phyloP scores from a whole-genome alignment of 1,140 invertebrate genomes.

The Calephelis nemesis region DNA sequence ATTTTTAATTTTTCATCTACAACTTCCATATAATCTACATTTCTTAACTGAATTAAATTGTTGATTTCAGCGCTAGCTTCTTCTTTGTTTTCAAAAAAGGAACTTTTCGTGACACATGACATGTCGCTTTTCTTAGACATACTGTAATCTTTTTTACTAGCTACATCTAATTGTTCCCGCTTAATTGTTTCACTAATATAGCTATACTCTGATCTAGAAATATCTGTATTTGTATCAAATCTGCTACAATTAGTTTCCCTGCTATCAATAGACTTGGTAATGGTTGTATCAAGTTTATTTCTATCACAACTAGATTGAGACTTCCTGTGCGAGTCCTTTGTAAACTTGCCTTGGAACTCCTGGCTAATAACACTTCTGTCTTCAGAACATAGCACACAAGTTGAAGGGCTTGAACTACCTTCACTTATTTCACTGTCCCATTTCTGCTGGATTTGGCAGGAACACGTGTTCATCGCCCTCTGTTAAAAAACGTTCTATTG shows the following conservation, averaged over 20 bases:
- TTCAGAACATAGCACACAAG: conserved; percentile 55
- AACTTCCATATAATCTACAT: conserved; percentile 57
- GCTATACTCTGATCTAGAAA: conserved; percentile 44
- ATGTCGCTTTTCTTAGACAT: conserved; percentile 40
- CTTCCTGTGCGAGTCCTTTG: conserved; percentile 31
- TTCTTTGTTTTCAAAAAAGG: conserved; percentile 49
- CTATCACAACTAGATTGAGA: conserved; percentile 21
- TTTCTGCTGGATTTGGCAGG: conserved; percentile 42
- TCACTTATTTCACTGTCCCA: conserved; percentile 43
- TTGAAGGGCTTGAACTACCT: conserved; percentile 56
- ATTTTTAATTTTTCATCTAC: conserved; percentile 57
- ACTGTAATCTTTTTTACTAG: conserved; percentile 38
- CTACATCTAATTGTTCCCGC: conserved; percentile 40
- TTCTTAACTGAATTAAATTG: conserved; percentile 53
- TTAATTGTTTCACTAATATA: conserved; percentile 33
- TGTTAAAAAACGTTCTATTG: conserved; percentile 26
- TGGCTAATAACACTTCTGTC: conserved; percentile 32
- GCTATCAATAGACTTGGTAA: conserved; percentile 33
- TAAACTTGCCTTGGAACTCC: conserved; percentile 44
- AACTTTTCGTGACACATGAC: conserved; percentile 48
- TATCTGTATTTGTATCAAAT: conserved; percentile 33
- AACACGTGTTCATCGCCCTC: conserved; percentile 38
- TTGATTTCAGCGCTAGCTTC: conserved; percentile 55
- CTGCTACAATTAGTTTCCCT: conserved; percentile 18
- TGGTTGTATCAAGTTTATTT: conserved; percentile 26